Percentiles rank a stretch among this genome's conserved stretches.
These are phyloP conservation scores for Drymodes brunneopygia DNA, from an alignment of 2,113 vertebrate species.

Conservation along the genomic window DNA sequence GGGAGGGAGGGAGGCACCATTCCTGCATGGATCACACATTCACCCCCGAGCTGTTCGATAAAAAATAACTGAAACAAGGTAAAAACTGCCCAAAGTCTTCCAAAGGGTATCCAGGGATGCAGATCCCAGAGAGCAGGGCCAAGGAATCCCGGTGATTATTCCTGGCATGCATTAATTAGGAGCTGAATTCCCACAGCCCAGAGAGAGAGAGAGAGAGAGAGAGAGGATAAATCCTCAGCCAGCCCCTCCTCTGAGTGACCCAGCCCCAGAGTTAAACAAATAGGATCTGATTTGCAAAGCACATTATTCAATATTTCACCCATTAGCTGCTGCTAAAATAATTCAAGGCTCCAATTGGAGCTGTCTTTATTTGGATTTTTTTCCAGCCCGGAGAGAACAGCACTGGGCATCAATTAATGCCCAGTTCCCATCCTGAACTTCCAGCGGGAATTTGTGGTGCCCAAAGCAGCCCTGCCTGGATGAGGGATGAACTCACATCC, in stretches of 20 bases:
- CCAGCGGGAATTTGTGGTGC: neutral
- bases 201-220: conserved; percentile 64
- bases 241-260: conserved; percentile 65
- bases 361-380: conserved; percentile 46
- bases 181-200: neutral
- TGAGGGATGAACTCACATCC: neutral
- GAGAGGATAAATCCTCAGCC: conserved; percentile 67
- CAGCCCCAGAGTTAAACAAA: conserved; percentile 75
- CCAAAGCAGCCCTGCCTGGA: neutral
- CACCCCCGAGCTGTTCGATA: neutral
- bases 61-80: neutral
- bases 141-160: neutral
- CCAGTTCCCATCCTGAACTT: neutral
- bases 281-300: conserved; percentile 80
- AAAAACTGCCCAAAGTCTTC: neutral
- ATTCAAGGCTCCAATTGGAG: conserved; percentile 75
- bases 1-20: neutral
- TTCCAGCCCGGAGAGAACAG: neutral
- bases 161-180: neutral
- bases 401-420: neutral
- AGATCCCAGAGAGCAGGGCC: neutral
- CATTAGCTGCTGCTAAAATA: conserved; percentile 77
- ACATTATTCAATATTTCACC: conserved; percentile 76
- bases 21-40: neutral
- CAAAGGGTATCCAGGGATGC: neutral